These are phyloP conservation scores for Cryptops parisi DNA, from an alignment of 2,888 invertebrate species.

Conservation along the genomic window DNA sequence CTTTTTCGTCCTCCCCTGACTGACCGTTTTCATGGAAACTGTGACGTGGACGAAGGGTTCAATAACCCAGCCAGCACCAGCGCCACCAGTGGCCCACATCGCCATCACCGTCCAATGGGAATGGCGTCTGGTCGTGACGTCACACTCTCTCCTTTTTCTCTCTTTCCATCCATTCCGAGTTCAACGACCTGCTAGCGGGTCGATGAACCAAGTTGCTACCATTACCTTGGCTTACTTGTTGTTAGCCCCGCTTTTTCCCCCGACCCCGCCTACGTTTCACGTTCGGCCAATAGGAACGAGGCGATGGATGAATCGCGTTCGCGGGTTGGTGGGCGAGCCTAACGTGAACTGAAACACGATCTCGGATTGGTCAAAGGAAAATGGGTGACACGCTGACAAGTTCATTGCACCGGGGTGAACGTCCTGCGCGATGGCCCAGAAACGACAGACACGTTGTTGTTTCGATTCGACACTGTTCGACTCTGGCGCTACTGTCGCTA, in stretches of 20 bases:
- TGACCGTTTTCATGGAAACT: background rate
- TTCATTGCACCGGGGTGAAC: conserved; percentile 13
- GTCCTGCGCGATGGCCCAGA: conserved; percentile 7
- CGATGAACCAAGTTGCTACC: conserved; percentile 12
- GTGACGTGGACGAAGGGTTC: conserved; percentile 8
- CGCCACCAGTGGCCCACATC: conserved; percentile 9
- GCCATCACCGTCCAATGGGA: conserved; percentile 3
- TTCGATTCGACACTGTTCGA: too few species aligned
- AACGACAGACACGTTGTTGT: conserved; percentile 9
- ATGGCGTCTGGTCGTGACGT: conserved; percentile 1
- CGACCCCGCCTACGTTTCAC: background rate
- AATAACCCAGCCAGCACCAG: conserved; percentile 1
- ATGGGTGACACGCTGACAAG: conserved; percentile 10
- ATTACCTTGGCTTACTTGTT: conserved; percentile 19
- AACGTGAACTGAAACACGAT: background rate
- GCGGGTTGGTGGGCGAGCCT: background rate
- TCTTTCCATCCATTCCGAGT: too few species aligned
- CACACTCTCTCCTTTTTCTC: background rate
- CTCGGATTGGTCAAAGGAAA: background rate
- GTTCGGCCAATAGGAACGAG: background rate
- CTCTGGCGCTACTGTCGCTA: background rate
- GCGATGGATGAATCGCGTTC: background rate
- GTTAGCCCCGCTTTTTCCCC: background rate
- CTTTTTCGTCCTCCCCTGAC: background rate
- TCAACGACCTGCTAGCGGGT: conserved; percentile 15